Base-by-base conservation (phyloP, 2,888 invertebrate species). In the Cataglyphis cursor region DNA sequence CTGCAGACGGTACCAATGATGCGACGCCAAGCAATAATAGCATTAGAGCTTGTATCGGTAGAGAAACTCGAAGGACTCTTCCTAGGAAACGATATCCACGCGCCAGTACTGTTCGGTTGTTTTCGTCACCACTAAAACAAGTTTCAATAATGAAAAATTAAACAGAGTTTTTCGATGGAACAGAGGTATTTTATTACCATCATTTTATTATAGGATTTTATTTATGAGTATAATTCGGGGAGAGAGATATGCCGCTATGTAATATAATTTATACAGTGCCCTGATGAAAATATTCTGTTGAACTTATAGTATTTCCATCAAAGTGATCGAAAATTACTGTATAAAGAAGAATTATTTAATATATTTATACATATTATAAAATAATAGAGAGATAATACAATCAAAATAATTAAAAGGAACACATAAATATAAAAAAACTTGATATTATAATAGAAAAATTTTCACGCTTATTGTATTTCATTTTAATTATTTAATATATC, bases 11-110 rank as follows among this genome's bases (percentile, higher is more conserved):
- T 76, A 99, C 98, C 91, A 99, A 96, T 75, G 99, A 98, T 74
- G 99, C 99, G 84, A 98, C 98, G 83, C 99, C 99, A 93, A 99
- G 96, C 92, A 99, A 96, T 85, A 99, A 96, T 92, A 99, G 96
- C 96, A 99, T 97, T 92, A 99, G 96, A 86, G 99, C 98, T 96
- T 99, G 99, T 94, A 99, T 98, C 75, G 99, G 99, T 89, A 99
- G 96, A 31, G 99, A 98, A 78, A 98, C 98, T 94, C 98, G 96
- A 89, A 99, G 96, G 90, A 99, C 99, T 93, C 99, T 97, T 91
- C 98, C 97, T 94, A 99, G 96, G 96, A 98, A 98, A 88, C 97
- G 96, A 92, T 97, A 97, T 82, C 98, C 97, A 92, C 97, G 96
- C 85, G 96, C 95, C 93, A 98, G 96, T 80, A 97, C 96, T 90